phyloP scores from a whole-genome alignment of 2,888 invertebrate species.

The Sussaba pulchella region DNA sequence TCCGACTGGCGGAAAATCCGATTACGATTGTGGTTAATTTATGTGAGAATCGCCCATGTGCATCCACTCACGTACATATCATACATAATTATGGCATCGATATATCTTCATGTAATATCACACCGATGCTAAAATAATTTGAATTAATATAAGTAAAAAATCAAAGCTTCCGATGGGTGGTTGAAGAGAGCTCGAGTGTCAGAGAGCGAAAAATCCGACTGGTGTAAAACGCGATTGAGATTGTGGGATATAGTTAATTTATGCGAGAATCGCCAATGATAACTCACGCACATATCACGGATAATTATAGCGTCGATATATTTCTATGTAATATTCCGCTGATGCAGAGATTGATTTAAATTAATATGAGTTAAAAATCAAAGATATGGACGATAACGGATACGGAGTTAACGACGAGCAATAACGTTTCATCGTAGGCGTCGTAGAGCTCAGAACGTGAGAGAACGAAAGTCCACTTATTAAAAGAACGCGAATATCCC shows the following conservation, averaged over 20 bases:
- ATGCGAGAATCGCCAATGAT: slow-evolving; percentile 10
- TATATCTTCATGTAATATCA: neutral
- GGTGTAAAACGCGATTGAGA: slow-evolving; percentile 45
- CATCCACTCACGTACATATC: neutral
- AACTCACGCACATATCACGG: neutral
- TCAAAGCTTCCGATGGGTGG: slow-evolving; percentile 48
- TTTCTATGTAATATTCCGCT: neutral
- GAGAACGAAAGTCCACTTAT: too few relatives aligned
- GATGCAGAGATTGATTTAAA: neutral
- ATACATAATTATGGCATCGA: neutral
- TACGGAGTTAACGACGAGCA: too few relatives aligned
- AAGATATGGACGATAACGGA: too few relatives aligned
- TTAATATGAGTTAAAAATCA: slow-evolving; percentile 16
- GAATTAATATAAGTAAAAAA: slow-evolving; percentile 4
- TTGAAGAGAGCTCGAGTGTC: slow-evolving; percentile 5
- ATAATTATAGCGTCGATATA: slow-evolving; percentile 7
- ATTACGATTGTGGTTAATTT: slow-evolving; percentile 47
- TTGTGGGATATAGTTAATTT: slow-evolving; percentile 42
- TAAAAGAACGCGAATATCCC: too few relatives aligned
- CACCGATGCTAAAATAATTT: neutral
- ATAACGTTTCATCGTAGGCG: too few relatives aligned
- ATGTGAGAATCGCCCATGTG: slow-evolving; percentile 9
- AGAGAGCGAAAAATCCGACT: slow-evolving; percentile 55
- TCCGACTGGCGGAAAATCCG: slow-evolving; percentile 51
- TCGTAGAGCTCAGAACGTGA: too few relatives aligned